phyloP scores from a whole-genome alignment of 2,113 vertebrate species.

The Menidia beryllina region DNA sequence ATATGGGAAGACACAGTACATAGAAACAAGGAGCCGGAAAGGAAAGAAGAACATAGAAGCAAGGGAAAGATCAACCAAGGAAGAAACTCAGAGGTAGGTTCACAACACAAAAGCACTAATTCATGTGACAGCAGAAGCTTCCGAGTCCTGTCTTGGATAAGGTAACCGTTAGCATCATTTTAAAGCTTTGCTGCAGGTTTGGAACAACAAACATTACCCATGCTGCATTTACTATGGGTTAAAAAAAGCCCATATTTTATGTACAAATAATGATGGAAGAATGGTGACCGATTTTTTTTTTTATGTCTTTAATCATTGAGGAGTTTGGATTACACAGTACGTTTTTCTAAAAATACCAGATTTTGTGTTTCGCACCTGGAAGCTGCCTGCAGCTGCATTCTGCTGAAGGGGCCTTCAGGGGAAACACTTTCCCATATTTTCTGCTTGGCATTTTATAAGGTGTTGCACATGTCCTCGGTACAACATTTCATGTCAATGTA shows the following conservation, averaged over 20 bases:
- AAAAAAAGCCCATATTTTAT: background rate
- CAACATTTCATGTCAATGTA: conserved; percentile 77
- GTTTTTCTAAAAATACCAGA: background rate
- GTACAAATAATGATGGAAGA: conserved; percentile 8
- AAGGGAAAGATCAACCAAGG: too few species aligned
- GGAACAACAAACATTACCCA: background rate
- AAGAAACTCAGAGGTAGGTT: too few species aligned
- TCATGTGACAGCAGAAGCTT: too few species aligned
- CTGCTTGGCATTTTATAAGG: background rate
- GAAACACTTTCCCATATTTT: too few species aligned
- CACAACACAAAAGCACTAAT: too few species aligned
- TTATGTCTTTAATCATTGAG: conserved; percentile 39
- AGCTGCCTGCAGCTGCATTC: conserved; percentile 6
- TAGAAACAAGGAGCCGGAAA: too few species aligned
- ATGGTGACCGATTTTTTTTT: background rate
- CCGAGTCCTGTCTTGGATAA: background rate
- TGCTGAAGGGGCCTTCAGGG: conserved; percentile 3
- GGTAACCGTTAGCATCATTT: conserved; percentile 1
- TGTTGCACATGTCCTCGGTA: conserved; percentile 75
- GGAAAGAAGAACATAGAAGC: too few species aligned
- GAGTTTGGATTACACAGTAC: background rate
- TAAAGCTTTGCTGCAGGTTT: background rate
- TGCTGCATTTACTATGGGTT: background rate
- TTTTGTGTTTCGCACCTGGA: conserved; percentile 9
- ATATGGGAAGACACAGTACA: too few species aligned